Percentiles rank a stretch among this genome's conserved stretches.
These are phyloP conservation scores for Pectinophora gossypiella DNA, from an alignment of 1,140 invertebrate species.

Conservation along the genomic window DNA sequence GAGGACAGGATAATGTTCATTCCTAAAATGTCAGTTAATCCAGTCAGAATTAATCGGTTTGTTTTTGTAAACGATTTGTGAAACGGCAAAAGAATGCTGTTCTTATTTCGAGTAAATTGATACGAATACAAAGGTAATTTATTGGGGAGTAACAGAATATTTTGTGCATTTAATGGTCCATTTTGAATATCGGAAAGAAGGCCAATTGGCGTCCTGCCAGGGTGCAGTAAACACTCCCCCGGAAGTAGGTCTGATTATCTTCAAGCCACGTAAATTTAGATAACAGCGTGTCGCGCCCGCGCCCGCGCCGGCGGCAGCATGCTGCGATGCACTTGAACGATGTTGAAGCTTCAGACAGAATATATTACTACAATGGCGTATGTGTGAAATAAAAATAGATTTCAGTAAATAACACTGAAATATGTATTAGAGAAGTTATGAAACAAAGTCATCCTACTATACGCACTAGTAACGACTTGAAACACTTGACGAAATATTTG, in stretches of 20 bases:
- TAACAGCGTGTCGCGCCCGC: constrained; percentile 13
- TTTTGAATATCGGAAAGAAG: constrained; percentile 32
- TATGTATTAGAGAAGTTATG: too few species aligned
- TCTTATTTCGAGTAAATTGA: constrained; percentile 32
- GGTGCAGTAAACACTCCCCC: constrained; percentile 30
- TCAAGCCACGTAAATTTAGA: constrained; percentile 21
- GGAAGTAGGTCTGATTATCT: constrained; percentile 32
- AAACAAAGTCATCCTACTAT: too few species aligned
- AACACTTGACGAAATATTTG: too few species aligned
- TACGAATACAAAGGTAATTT: constrained; percentile 37
- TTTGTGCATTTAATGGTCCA: constrained; percentile 45
- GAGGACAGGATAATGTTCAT: background rate
- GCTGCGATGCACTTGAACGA: background rate
- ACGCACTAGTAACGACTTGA: too few species aligned
- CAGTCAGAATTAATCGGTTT: constrained; percentile 35
- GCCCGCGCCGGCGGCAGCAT: background rate
- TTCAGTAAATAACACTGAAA: too few species aligned
- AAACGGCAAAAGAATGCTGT: constrained; percentile 9
- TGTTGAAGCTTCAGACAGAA: too few species aligned
- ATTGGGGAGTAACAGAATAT: constrained; percentile 34
- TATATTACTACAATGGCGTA: too few species aligned
- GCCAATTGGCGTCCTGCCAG: constrained; percentile 56
- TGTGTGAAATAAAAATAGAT: too few species aligned
- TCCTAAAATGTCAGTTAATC: constrained; percentile 18
- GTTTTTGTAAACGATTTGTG: constrained; percentile 30